phyloP scores from a whole-genome alignment of 2,888 invertebrate genomes.

The Dicyrtoma fusca region DNA sequence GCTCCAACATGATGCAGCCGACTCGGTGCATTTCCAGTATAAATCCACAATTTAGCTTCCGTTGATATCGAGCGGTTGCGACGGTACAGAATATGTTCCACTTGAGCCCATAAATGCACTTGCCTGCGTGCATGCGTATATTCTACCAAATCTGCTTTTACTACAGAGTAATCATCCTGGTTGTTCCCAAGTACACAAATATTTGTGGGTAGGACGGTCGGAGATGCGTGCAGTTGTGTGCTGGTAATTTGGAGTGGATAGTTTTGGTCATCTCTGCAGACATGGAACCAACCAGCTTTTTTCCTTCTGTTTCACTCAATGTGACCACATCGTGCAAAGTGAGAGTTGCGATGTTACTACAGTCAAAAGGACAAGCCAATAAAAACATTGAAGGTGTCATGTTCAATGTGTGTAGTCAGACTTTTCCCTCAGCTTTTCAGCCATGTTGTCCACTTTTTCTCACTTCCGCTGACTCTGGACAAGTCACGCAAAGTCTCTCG shows the following conservation, averaged over 20 bases:
- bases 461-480: conserved; percentile 53
- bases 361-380: conserved; percentile 47
- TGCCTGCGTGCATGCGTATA: no score
- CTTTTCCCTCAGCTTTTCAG: conserved; percentile 48
- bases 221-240: not conserved
- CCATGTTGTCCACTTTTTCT: conserved; percentile 54
- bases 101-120: no score
- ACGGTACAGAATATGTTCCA: no score
- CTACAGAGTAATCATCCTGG: no score
- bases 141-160: no score
- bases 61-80: no score
- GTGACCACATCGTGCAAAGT: conserved; percentile 31
- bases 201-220: no score
- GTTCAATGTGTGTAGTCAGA: conserved; percentile 49
- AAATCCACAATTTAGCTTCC: no score
- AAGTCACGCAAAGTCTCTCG: conserved; percentile 54
- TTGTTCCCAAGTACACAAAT: no score
- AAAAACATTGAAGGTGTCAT: conserved; percentile 54
- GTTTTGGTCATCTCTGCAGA: not conserved
- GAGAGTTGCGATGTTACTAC: conserved; percentile 35
- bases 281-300: not conserved
- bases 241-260: no score
- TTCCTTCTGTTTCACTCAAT: conserved; percentile 28
- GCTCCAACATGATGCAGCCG: no score
- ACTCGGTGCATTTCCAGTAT: no score